These are phyloP conservation scores for Bombus sylvicola DNA, from an alignment of 1,140 invertebrate genomes.

Conservation along the genomic window DNA sequence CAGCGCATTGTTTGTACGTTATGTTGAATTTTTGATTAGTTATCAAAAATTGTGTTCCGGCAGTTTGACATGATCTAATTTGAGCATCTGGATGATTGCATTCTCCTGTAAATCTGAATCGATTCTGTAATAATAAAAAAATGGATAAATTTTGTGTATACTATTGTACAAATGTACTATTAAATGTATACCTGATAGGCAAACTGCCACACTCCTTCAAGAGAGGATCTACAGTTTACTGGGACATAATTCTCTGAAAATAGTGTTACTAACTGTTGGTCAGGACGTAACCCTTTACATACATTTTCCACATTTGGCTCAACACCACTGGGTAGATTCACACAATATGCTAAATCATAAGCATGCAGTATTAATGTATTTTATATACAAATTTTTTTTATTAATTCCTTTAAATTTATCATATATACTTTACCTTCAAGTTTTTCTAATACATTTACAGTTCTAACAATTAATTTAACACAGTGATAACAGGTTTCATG, in stretches of 20 bases:
- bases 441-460: constrained; percentile 95
- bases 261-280: constrained; percentile 92
- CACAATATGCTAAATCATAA: constrained; percentile 86
- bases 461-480: constrained; percentile 92
- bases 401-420: background rate
- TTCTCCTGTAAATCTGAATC: constrained; percentile 95
- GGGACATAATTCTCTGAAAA: constrained; percentile 96
- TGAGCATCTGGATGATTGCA: constrained; percentile 93
- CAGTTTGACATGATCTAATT: constrained; percentile 96
- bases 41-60: constrained; percentile 97
- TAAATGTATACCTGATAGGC: constrained; percentile 88
- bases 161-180: background rate
- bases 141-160: constrained; percentile 61
- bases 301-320: constrained; percentile 90
- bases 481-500: constrained; percentile 91
- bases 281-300: constrained; percentile 88
- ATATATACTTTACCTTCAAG: constrained; percentile 87
- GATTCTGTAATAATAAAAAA: constrained; percentile 83
- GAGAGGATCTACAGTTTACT: constrained; percentile 94
- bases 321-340: constrained; percentile 85
- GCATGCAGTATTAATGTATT: constrained; percentile 35
- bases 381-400: background rate
- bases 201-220: constrained; percentile 98
- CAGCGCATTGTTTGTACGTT: constrained; percentile 94
- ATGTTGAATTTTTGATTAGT: constrained; percentile 99